Conservation (phyloP, 1,140 invertebrate species). For the Riptortus pedestris region DNA sequence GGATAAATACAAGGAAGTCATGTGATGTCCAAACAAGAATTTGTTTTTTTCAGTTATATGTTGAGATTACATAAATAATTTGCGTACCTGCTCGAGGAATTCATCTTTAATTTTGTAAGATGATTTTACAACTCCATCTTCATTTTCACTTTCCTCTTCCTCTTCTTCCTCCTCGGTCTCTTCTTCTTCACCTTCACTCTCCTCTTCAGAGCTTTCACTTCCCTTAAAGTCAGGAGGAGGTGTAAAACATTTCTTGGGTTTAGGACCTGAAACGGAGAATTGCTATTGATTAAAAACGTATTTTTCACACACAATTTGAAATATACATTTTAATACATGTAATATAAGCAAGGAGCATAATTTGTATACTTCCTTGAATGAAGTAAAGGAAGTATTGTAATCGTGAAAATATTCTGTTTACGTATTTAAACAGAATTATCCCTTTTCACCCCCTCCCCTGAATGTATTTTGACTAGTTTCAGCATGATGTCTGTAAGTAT, state of each 20-base stretch:
- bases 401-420: too few relatives aligned
- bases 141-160: slow-evolving; percentile 39
- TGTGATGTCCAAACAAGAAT: too few relatives aligned
- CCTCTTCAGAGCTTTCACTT: slow-evolving; percentile 36
- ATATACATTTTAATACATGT: not conserved
- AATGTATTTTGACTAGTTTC: too few relatives aligned
- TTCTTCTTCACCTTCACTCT: slow-evolving; percentile 45
- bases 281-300: slow-evolving; percentile 17
- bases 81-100: slow-evolving; percentile 42
- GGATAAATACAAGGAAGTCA: too few relatives aligned
- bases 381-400: too few relatives aligned
- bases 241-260: slow-evolving; percentile 77
- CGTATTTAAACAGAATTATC: too few relatives aligned
- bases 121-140: slow-evolving; percentile 38
- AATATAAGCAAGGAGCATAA: not conserved
- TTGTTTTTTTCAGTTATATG: too few relatives aligned
- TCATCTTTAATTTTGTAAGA: slow-evolving; percentile 50
- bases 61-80: too few relatives aligned
- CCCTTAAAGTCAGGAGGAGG: slow-evolving; percentile 67
- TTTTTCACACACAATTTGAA: not conserved
- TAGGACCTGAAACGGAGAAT: slow-evolving; percentile 49
- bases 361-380: too few relatives aligned
- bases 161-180: slow-evolving; percentile 42
- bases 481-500: too few relatives aligned
- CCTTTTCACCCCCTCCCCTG: too few relatives aligned